Base-by-base conservation (phyloP, 2,113 vertebrate species). In the Diglossa brunneiventris region DNA sequence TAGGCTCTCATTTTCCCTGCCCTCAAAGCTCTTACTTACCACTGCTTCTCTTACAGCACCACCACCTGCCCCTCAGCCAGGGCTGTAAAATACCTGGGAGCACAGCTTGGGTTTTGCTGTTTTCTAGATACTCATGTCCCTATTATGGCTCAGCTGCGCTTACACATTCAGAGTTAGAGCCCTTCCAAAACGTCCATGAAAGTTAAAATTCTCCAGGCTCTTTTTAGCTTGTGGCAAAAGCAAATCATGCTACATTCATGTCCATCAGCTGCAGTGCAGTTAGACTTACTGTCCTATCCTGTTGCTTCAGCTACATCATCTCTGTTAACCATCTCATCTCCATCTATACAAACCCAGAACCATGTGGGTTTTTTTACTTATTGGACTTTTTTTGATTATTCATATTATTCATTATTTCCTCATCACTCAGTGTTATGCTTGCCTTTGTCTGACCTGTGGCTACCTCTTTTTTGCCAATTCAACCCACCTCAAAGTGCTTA, bases 21-120 rank as follows among this genome's bases (percentile, higher is more conserved):
- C 24, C n/a, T 73, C 31, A 26, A 24, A 67, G 50, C 39, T 58
- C 42, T 30, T 20, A n/a, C 3, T 50, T 27, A 50, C 49, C 13
- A 10, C 18, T 39, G 28, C 15, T 77, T 63, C 55, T 61, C 0
- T 0, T 1, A 3, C 42, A 85, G 53, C 20, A 78, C 3, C 15
- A 53, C 12, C 41, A n/a, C 22, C 13, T 6, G 3, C 21, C 46
- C 23, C 49, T 47, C 75, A 27, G 27, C 13, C 56, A 80, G 24
- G 50, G 24, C 17, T 83, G 50, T 4, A 79, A 52, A n/a, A 42
- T 47, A 66, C 46, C 26, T 0, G 0, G 28, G 63, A 53, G 35
- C 1, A 6, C 24, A 77, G 27, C n/a, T 8, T 46, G 30, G 20
- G 53, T 23, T 67, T 72, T 66, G 30, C 17, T 30, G 0, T 46